A percentile compares a stretch with the other conserved stretches of the same genome.
Conservation (phyloP, 2,888 invertebrate species). For the Noctua pronuba region DNA sequence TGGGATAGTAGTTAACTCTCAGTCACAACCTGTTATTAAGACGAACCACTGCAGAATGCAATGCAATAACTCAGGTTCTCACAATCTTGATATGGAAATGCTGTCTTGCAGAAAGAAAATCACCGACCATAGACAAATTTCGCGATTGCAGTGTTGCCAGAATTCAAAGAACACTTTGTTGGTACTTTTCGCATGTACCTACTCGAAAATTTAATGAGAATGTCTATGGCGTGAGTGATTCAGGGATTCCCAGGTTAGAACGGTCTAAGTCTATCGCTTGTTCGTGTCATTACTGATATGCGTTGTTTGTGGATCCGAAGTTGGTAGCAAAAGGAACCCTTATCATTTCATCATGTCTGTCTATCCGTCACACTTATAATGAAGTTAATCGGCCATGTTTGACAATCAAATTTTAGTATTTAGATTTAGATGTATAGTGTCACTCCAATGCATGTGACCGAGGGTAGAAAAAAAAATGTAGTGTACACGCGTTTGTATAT, state of each 20-base stretch:
- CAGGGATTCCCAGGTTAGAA: slow-evolving; percentile 8
- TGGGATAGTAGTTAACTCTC: background rate
- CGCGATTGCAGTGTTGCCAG: slow-evolving; percentile 30
- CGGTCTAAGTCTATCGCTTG: background rate
- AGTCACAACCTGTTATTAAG: slow-evolving; percentile 10
- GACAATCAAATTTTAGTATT: too few species aligned
- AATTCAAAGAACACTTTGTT: too few species aligned
- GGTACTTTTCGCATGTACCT: background rate
- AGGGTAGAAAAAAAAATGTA: too few species aligned
- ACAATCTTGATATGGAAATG: background rate
- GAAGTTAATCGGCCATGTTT: too few species aligned
- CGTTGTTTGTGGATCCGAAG: background rate
- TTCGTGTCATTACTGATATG: background rate
- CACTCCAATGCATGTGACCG: too few species aligned
- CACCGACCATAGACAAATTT: slow-evolving; percentile 49
- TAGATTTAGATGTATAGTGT: too few species aligned
- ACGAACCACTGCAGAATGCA: slow-evolving; percentile 16
- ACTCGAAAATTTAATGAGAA: background rate
- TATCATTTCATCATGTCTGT: background rate
- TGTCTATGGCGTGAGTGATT: slow-evolving; percentile 7
- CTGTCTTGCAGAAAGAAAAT: slow-evolving; percentile 15
- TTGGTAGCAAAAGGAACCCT: background rate
- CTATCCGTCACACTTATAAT: too few species aligned
- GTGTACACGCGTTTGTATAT: too few species aligned
- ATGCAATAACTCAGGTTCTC: background rate